Evolutionary conservation across 2,113 vertebrate genomes (phyloP), one percentile per base, ranked within the genome.

Genomic region (Silurus asotus): DNA sequence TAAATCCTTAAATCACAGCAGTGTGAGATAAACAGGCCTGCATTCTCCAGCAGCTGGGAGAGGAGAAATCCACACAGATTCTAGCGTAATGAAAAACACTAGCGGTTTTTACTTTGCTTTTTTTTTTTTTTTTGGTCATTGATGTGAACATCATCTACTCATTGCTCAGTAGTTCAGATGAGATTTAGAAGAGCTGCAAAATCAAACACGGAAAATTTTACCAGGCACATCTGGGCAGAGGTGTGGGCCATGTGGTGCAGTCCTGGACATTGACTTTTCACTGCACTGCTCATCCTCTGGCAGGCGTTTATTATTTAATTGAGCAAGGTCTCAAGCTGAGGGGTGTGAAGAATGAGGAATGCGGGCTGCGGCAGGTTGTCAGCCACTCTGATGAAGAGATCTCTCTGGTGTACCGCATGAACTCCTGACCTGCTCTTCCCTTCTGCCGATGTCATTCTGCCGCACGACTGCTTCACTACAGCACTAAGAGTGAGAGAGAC

Each of bases 1-100:
- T 93, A 92, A 92, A 90, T 91, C 88, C 91, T 92, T 86, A 91
- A 90, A 91, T 92, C 87, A 75, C 87, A 88, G 89, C 86, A 87
- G 89, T 84, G 37, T 89, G 86, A 91, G 93, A 92, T 92, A 90
- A 93, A 91, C 91, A 92, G 88, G 81, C 83, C 88, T 80, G 86
- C 85, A 87, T 85, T 86, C 84, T 65, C 86, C 84, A 92, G 90
- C 91, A 94, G 91, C 92, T 92, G 91, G 90, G 90, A 87, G 83
- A 91, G 90, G 80, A 89, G 90, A 92, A 91, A 93, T 92, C 92
- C 90, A 72, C 45, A 23, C 7, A 56, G 55, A 83, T 82, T 87
- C 88, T 88, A 77, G 64, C 53, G 58, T 86, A 81, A 77, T 87
- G 88, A 87, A 81, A 87, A 86, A 51, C 67, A 81, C 81, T 51